Conservation (phyloP, 2,888 invertebrate genomes). For the Diplazon laetatorius region DNA sequence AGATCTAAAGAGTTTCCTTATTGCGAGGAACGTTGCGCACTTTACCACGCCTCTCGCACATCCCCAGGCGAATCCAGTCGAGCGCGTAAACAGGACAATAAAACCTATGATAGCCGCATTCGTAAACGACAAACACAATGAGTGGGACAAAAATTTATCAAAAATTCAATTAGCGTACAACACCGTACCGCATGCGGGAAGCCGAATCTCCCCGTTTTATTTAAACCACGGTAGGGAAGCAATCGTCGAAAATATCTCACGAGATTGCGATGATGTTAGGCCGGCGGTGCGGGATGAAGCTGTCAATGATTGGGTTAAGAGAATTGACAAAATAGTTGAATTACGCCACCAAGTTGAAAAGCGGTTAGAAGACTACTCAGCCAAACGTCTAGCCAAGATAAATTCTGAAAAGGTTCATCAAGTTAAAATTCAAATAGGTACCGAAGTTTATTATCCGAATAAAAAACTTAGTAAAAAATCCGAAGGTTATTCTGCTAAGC, state of each 20-base stretch:
- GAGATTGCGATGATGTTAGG: neutral
- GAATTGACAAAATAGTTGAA: conserved; percentile 31
- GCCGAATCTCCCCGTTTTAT: conserved; percentile 56
- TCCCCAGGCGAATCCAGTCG: conserved; percentile 7
- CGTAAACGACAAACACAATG: conserved; percentile 45
- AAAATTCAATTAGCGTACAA: conserved; percentile 60
- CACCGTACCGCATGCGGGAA: conserved; percentile 56
- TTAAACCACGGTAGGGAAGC: conserved; percentile 55
- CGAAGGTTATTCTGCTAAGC: conserved; percentile 42
- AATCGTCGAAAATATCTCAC: neutral
- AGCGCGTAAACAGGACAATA: conserved; percentile 32
- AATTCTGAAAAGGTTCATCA: neutral
- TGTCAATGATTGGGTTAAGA: conserved; percentile 8
- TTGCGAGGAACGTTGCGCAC: neutral
- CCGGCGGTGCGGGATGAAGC: neutral
- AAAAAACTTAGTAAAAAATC: conserved; percentile 47
- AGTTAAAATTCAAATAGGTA: neutral
- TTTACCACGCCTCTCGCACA: neutral
- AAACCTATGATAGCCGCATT: conserved; percentile 52
- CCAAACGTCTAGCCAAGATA: neutral
- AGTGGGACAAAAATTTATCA: conserved; percentile 57
- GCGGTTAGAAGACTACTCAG: neutral
- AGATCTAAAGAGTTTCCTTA: conserved; percentile 30
- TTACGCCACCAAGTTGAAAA: conserved; percentile 26
- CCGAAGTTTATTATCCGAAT: conserved; percentile 6